These are phyloP conservation scores for Mormyrus lacerda DNA, from an alignment of 2,113 vertebrate species.

Conservation along the genomic window DNA sequence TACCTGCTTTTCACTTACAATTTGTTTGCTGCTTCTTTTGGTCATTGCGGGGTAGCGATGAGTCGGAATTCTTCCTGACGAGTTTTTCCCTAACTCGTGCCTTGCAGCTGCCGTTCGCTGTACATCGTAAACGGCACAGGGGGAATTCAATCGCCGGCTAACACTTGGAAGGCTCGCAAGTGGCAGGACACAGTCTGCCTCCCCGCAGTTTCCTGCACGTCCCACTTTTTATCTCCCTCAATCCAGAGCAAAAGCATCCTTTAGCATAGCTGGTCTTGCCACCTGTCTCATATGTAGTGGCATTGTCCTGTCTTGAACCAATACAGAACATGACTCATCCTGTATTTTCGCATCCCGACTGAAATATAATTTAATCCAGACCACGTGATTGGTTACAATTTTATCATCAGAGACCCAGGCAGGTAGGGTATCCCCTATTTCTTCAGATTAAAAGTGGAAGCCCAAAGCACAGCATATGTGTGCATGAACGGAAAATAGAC, in stretches of 20 bases:
- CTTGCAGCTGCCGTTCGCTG: neutral
- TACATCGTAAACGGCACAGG: neutral
- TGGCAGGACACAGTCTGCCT: no score
- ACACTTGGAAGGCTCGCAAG: no score
- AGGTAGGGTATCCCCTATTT: neutral
- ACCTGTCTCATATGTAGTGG: neutral
- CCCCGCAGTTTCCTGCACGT: neutral
- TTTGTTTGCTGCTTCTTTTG: neutral
- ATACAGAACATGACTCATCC: neutral
- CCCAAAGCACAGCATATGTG: neutral
- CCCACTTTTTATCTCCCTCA: neutral
- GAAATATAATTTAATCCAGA: neutral
- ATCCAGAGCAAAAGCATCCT: neutral
- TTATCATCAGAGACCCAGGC: neutral
- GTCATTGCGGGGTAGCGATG: neutral
- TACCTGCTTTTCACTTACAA: neutral
- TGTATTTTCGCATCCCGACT: neutral
- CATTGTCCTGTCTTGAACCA: neutral
- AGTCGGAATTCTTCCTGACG: neutral
- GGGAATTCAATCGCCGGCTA: neutral
- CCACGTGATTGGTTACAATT: neutral
- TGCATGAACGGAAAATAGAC: neutral
- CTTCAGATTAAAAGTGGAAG: neutral
- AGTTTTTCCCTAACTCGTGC: neutral
- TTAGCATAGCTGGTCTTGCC: neutral